Evolutionary conservation across 1,140 invertebrate species (phyloP).

Genomic region (Calosoma granatense): DNA sequence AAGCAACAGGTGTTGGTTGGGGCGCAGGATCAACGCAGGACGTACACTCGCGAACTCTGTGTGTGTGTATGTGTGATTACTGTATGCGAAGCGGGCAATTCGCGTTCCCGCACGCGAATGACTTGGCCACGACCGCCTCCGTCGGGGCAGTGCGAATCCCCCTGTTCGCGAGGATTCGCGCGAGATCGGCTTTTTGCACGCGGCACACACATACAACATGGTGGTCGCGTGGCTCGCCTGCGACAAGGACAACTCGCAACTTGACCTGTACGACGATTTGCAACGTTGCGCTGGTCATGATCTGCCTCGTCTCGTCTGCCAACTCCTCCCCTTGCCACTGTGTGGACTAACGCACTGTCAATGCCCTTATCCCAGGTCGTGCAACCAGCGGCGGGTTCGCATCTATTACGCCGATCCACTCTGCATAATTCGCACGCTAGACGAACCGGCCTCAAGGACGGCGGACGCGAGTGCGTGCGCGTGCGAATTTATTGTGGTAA

Average conservation of each 20-base stretch:
- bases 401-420: too few relatives aligned
- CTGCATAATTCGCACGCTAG: constrained; percentile 19
- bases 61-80: too few relatives aligned
- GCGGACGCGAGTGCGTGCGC: constrained; percentile 11
- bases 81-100: constrained; percentile 11
- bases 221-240: background rate
- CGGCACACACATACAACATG: constrained; percentile 16
- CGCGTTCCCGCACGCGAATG: constrained; percentile 20
- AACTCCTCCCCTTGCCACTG: too few relatives aligned
- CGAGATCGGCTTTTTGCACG: constrained; percentile 24
- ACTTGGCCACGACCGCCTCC: constrained; percentile 13
- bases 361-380: constrained; percentile 32
- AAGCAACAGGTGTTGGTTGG: background rate
- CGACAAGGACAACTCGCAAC: too few relatives aligned
- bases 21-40: background rate
- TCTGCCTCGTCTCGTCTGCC: too few relatives aligned
- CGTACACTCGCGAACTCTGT: background rate
- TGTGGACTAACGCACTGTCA: constrained; percentile 22
- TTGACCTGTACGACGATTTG: constrained; percentile 23
- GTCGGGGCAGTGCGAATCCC: constrained; percentile 3
- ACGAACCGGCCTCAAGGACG: constrained; percentile 21
- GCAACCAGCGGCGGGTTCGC: background rate
- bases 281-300: constrained; percentile 30
- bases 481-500: constrained; percentile 10
- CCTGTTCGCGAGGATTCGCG: constrained; percentile 16